These are phyloP conservation scores for Mustela nigripes DNA, from an alignment of 2,113 vertebrate genomes.

Conservation along the genomic window DNA sequence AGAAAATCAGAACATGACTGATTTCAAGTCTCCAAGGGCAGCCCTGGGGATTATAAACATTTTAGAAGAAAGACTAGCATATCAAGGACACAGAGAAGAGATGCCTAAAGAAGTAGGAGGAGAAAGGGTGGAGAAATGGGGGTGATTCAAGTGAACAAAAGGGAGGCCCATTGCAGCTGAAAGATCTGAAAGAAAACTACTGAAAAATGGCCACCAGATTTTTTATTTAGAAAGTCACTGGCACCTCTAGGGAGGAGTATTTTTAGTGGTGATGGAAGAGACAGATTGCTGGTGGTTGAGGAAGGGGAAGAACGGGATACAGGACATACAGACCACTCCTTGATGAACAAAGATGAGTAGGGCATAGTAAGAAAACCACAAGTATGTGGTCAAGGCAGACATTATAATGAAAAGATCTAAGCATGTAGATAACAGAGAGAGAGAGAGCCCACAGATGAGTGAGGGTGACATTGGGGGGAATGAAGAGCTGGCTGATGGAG, in stretches of 20 bases:
- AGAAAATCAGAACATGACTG: slow-evolving; percentile 2
- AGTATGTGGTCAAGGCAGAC: neutral
- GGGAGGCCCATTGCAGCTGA: neutral
- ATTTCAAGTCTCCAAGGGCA: neutral
- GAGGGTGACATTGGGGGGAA: fast-evolving
- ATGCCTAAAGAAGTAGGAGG: neutral
- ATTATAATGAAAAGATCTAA: neutral
- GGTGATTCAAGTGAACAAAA: neutral
- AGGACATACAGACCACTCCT: neutral
- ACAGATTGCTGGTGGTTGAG: neutral
- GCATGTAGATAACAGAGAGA: neutral
- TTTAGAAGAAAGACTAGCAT: neutral
- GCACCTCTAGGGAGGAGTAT: neutral
- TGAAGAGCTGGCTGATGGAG: neutral
- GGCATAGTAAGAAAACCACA: neutral
- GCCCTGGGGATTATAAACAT: neutral
- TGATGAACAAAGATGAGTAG: neutral
- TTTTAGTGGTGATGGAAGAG: neutral
- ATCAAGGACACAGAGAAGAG: neutral
- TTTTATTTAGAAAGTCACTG: slow-evolving; percentile 14
- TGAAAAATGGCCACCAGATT: neutral
- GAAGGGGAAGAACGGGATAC: neutral
- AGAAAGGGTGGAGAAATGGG: neutral
- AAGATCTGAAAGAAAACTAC: neutral
- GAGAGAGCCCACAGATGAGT: neutral